A percentile compares a stretch with the other conserved stretches of the same genome.
Conservation (phyloP, 2,888 invertebrate species). For the Ochropacha duplaris region DNA sequence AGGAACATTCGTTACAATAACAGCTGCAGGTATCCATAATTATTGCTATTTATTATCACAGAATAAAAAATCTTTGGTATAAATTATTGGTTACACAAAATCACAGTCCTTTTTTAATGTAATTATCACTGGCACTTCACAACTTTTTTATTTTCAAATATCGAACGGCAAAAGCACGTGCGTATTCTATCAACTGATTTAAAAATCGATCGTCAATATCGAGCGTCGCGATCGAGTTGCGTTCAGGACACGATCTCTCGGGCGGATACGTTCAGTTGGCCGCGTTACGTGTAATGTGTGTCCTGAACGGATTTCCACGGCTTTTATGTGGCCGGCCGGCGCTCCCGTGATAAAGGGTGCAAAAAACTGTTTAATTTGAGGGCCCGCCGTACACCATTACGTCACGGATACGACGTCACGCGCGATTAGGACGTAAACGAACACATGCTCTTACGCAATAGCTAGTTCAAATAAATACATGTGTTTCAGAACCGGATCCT, state of each 20-base stretch:
- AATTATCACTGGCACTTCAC: conserved; percentile 56
- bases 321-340: conserved; percentile 75
- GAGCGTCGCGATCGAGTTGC: conserved; percentile 24
- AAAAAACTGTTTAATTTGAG: conserved; percentile 76
- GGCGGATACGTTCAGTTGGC: conserved; percentile 71
- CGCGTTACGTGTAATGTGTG: conserved; percentile 76
- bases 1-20: conserved; percentile 58
- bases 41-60: conserved; percentile 63
- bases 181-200: not conserved
- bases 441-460: conserved; percentile 72
- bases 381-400: conserved; percentile 61
- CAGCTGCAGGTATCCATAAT: conserved; percentile 54
- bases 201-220: not conserved
- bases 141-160: conserved; percentile 13
- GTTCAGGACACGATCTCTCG: conserved; percentile 54
- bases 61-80: conserved; percentile 56
- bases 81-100: conserved; percentile 30
- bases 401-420: conserved; percentile 72
- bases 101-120: conserved; percentile 22
- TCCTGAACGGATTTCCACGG: conserved; percentile 78
- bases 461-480: conserved; percentile 76
- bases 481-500: conserved; percentile 69
- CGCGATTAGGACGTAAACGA: conserved; percentile 61
- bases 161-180: not conserved
- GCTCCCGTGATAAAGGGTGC: conserved; percentile 79